phyloP scores from a whole-genome alignment of 2,888 invertebrate species.

The Leptinotarsa peninsularis region DNA sequence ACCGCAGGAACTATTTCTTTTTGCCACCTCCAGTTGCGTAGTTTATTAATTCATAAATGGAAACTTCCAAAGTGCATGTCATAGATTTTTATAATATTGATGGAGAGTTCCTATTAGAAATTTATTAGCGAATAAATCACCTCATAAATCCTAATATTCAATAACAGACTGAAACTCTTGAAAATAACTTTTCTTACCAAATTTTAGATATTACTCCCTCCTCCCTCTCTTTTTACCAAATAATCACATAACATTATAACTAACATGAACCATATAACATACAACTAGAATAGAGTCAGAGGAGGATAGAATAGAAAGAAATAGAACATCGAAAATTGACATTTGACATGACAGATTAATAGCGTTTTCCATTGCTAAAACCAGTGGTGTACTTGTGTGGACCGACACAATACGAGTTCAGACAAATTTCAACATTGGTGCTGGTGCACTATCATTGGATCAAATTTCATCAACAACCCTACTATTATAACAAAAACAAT shows the following conservation, averaged over 20 bases:
- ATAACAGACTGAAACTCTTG: not conserved
- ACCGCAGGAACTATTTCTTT: not conserved
- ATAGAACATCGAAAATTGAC: not conserved
- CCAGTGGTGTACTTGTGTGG: no score
- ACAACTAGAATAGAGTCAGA: not conserved
- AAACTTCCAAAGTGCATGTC: slow-evolving; percentile 3
- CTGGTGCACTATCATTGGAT: no score
- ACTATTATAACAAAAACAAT: no score
- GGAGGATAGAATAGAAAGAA: not conserved
- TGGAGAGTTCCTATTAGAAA: no score
- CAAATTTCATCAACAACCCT: no score
- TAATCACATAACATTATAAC: not conserved
- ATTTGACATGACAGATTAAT: no score
- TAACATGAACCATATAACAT: no score
- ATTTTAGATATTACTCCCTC: slow-evolving; percentile 6
- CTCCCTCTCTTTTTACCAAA: not conserved
- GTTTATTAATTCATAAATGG: not conserved
- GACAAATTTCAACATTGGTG: no score
- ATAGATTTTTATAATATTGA: not conserved
- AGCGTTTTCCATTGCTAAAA: no score
- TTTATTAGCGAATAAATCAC: no score
- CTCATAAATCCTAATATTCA: no score
- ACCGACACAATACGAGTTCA: no score
- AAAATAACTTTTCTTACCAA: slow-evolving; percentile 2
- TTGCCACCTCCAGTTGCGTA: not conserved